Evolutionary conservation across 37 sponge, comb jelly and placozoan genomes (phyloP).

Genomic region (Chondrosia reniformis): DNA sequence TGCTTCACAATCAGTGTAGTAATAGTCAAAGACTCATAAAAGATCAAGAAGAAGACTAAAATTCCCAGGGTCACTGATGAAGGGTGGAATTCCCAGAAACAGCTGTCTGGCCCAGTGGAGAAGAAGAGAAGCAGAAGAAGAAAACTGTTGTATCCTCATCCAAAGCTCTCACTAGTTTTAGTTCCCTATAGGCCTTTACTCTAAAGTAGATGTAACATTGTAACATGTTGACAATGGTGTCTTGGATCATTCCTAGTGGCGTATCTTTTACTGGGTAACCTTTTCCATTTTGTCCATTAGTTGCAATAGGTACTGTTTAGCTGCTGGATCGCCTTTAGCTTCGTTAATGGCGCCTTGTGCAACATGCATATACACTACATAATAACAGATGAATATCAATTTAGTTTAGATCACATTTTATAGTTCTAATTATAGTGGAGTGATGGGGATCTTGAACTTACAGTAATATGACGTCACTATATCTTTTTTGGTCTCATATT

Average conservation of each 20-base stretch:
- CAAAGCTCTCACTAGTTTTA: too few relatives aligned
- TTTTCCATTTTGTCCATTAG: conserved; percentile 65
- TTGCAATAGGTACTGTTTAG: conserved; percentile 47
- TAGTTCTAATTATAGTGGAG: not conserved
- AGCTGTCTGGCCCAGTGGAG: too few relatives aligned
- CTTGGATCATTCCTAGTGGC: not conserved
- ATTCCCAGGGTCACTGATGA: too few relatives aligned
- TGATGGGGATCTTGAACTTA: not conserved
- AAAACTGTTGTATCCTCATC: too few relatives aligned
- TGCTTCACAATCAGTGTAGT: too few relatives aligned
- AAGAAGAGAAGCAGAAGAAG: too few relatives aligned
- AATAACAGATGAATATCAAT: not conserved
- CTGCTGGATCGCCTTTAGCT: conserved; percentile 35
- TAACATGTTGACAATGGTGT: too few relatives aligned
- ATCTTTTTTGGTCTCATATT: conserved; percentile 69
- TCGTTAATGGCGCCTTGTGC: conserved; percentile 53
- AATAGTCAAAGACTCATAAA: too few relatives aligned
- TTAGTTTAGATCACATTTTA: not conserved
- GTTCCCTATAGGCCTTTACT: too few relatives aligned
- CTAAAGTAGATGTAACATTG: too few relatives aligned
- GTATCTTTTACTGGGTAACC: conserved; percentile 20
- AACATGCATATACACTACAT: conserved; percentile 65
- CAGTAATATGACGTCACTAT: conserved; percentile 44
- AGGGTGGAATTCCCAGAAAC: too few relatives aligned
- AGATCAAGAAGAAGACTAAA: too few relatives aligned